Percentiles rank a stretch among this genome's conserved stretches.
These are phyloP conservation scores for Mayetiola destructor DNA, from an alignment of 2,888 invertebrate species.

Conservation along the genomic window DNA sequence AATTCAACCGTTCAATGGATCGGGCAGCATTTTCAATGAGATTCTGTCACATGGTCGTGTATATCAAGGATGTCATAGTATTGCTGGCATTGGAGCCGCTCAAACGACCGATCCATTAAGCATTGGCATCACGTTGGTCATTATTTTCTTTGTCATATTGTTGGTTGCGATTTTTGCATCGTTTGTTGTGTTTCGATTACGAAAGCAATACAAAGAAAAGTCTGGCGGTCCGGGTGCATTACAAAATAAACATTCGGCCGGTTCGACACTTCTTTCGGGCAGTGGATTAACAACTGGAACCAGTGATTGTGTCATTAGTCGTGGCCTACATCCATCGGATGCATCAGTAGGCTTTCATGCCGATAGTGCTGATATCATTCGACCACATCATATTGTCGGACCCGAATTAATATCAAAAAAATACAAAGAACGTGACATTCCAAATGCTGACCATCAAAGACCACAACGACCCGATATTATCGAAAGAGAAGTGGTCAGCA, in stretches of 20 bases:
- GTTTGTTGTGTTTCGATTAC: slow-evolving; percentile 79
- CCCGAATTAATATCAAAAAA: slow-evolving; percentile 80
- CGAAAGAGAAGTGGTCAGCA: slow-evolving; percentile 73
- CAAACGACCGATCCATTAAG: slow-evolving; percentile 75
- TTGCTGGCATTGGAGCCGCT: slow-evolving; percentile 59
- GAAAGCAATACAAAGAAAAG: slow-evolving; percentile 78
- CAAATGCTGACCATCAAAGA: slow-evolving; percentile 44
- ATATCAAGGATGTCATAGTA: slow-evolving; percentile 56
- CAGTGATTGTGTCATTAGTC: slow-evolving; percentile 51
- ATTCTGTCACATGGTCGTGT: slow-evolving; percentile 58
- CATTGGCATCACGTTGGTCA: slow-evolving; percentile 84
- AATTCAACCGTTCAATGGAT: slow-evolving; percentile 77
- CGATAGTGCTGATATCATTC: slow-evolving; percentile 57
- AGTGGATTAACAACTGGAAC: slow-evolving; percentile 52
- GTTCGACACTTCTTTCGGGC: slow-evolving; percentile 51
- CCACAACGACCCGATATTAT: slow-evolving; percentile 89
- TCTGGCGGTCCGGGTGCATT: slow-evolving; percentile 50
- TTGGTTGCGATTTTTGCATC: slow-evolving; percentile 79
- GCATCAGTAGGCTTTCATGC: slow-evolving; percentile 53
- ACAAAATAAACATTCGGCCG: slow-evolving; percentile 63
- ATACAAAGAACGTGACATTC: slow-evolving; percentile 71
- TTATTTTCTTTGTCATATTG: slow-evolving; percentile 83
- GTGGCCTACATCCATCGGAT: slow-evolving; percentile 55
- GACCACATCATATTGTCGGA: slow-evolving; percentile 62
- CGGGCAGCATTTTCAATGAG: slow-evolving; percentile 65